These are phyloP conservation scores for Musca domestica DNA, from an alignment of 1,140 invertebrate species.

Conservation along the genomic window DNA sequence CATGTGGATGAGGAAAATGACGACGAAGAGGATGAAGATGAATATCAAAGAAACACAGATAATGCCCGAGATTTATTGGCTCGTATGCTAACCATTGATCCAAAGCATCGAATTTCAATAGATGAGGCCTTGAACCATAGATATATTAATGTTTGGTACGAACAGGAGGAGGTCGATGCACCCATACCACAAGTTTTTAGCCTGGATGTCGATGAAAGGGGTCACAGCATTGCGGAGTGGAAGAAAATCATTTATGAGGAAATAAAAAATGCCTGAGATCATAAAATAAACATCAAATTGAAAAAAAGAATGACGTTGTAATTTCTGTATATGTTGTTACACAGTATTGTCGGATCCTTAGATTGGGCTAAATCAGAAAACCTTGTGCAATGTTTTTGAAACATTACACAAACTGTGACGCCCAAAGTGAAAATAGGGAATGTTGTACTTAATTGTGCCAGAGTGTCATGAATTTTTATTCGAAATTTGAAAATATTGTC, in stretches of 20 bases:
- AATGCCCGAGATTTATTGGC: constrained; percentile 96
- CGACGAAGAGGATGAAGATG: neutral
- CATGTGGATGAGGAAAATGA: constrained; percentile 91
- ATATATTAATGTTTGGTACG: constrained; percentile 99
- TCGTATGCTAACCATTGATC: constrained; percentile 98
- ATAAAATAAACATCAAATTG: neutral
- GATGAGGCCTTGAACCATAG: constrained; percentile 97
- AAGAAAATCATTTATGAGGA: constrained; percentile 2
- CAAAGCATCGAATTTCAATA: constrained; percentile 94
- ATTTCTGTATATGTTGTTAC: no score
- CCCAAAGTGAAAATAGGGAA: no score
- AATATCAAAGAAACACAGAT: constrained; percentile 85
- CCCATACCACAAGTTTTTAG: neutral
- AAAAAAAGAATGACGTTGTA: no score
- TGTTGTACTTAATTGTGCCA: no score
- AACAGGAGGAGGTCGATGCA: constrained; percentile 92
- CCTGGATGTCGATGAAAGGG: neutral
- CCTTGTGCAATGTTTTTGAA: no score
- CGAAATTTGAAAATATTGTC: no score
- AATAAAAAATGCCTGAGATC: neutral
- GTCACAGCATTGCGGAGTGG: neutral
- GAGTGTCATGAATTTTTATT: no score
- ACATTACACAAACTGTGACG: no score
- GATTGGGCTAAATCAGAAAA: no score
- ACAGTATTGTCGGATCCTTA: no score